Base-by-base conservation (phyloP, 2,113 vertebrate genomes). In the Periophthalmus modestus region DNA sequence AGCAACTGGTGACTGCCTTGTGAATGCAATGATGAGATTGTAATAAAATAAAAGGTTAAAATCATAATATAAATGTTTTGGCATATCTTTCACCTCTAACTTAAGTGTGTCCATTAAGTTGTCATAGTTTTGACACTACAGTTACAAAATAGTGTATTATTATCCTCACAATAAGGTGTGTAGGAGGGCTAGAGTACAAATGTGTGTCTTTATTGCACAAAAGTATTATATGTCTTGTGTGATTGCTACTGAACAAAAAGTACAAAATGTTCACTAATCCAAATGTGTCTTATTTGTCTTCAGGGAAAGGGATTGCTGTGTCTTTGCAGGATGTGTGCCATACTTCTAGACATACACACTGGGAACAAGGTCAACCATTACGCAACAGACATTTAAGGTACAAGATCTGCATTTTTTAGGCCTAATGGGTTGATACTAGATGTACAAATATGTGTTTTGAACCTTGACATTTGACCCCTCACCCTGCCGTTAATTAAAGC, bases 291-390 rank as follows among this genome's bases (percentile, higher is more conserved):
- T 21, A n/a, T 77, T 65, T 75, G 72, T 69, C 74, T 72, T 75
- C 73, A 55, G 77, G 21, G 65, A 81, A 73, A 68, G 5, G 9
- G 36, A 83, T 48, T 87, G 85, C 83, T 88, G 73, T 91, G 89
- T 91, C 86, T 91, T 7, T 71, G 47, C 69, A 77, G 73, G 80
- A 81, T 85, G 52, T 66, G 66, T 46, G 13, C 47, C 7, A 5
- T 68, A 23, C 65, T 77, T 43, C 68, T 18, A 88, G 84, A 88
- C 85, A 66, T 54, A 77, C 72, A 76, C 75, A 65, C 9, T 39
- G n/a, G n/a, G 77, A 62, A 75, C 85, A 91, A 88, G 86, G 86
- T 73, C 85, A 76, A 36, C 23, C 48, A 57, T 75, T 43, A 63
- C 58, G 12, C 61, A 62, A 36, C 28, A 62, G 59, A 36, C 33